These are phyloP conservation scores for Myrmophylax atrothorax DNA, from an alignment of 2,113 vertebrate genomes.

Conservation along the genomic window DNA sequence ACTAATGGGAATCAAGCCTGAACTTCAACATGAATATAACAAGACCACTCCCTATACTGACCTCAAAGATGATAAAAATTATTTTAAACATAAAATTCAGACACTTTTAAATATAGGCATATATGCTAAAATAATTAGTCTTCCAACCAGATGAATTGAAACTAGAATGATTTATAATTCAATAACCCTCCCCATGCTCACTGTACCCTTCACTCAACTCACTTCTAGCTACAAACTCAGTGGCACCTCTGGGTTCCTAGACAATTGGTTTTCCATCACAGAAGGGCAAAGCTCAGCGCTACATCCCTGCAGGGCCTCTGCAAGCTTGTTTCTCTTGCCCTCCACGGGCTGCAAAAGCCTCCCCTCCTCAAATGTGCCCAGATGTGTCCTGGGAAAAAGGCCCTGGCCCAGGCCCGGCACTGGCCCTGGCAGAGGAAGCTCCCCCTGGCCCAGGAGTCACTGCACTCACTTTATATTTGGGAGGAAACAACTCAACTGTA, in stretches of 20 bases:
- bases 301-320: neutral
- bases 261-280: neutral
- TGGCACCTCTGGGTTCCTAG: rapidly evolving
- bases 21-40: neutral
- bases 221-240: neutral
- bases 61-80: neutral
- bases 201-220: neutral
- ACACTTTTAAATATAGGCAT: neutral
- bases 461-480: rapidly evolving
- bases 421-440: neutral
- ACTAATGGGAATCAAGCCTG: neutral
- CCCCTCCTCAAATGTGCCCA: rapidly evolving
- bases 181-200: neutral
- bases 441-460: rapidly evolving
- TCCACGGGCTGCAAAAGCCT: rapidly evolving
- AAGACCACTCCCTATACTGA: neutral
- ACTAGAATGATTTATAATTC: neutral
- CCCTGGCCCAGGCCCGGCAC: neutral
- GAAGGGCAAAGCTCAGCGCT: neutral
- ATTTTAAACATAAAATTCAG: neutral
- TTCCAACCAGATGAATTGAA: neutral
- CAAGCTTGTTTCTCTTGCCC: neutral
- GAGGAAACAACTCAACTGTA: neutral
- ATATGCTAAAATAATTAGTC: neutral
- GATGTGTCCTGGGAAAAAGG: rapidly evolving